Evolutionary conservation across 2,888 invertebrate genomes (phyloP).

Genomic region (Imbricaverruca yamaguchii): DNA sequence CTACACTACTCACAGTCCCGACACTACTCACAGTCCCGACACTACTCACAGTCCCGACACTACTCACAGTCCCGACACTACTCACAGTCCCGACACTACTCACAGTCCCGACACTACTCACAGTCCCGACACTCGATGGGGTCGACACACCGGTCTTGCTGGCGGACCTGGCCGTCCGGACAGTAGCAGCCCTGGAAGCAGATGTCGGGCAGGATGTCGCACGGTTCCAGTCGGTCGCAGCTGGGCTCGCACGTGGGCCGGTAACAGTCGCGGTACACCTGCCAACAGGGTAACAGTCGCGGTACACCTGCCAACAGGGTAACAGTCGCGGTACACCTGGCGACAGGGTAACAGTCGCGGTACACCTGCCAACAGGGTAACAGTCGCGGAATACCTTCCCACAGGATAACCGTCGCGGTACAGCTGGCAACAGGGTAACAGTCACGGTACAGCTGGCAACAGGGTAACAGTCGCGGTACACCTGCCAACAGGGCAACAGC

Average conservation of each 20-base stretch:
- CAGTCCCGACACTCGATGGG: conserved; percentile 69
- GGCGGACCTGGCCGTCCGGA: conserved; percentile 60
- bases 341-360: too few relatives aligned
- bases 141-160: conserved; percentile 57
- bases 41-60: conserved; percentile 70
- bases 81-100: too few relatives aligned
- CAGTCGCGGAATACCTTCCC: too few relatives aligned
- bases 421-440: background rate
- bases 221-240: conserved; percentile 58
- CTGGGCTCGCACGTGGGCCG: conserved; percentile 66
- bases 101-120: conserved; percentile 41
- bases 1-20: conserved; percentile 64
- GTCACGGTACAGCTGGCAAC: background rate
- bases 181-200: conserved; percentile 82
- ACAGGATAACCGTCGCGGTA: too few relatives aligned
- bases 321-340: too few relatives aligned
- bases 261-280: conserved; percentile 66
- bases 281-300: background rate
- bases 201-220: conserved; percentile 55
- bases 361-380: too few relatives aligned
- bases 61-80: conserved; percentile 70
- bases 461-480: conserved; percentile 66
- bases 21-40: conserved; percentile 70
- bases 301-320: background rate
- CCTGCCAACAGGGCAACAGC: background rate